Evolutionary conservation across 2,113 vertebrate species (phyloP).

Genomic region (Arothron firmamentum): DNA sequence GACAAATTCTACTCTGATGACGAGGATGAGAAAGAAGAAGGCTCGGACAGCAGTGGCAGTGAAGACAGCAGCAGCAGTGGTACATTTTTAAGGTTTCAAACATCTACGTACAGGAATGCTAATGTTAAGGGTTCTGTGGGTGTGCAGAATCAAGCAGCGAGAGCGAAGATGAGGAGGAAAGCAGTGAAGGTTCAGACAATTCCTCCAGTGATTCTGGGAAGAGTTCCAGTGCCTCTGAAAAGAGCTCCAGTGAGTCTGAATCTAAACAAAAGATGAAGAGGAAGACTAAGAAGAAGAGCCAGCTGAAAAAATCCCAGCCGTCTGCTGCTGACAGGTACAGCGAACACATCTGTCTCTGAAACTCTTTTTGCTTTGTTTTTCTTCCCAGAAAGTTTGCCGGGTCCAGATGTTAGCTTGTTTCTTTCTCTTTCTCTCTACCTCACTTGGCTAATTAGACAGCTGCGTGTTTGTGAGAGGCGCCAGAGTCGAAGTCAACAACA

Average conservation of each 20-base stretch:
- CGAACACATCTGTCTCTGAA: not conserved
- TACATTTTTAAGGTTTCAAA: constrained; percentile 23
- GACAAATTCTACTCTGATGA: constrained; percentile 92
- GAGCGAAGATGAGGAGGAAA: constrained; percentile 74
- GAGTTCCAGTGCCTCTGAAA: constrained; percentile 72
- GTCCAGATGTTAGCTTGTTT: constrained; percentile 48
- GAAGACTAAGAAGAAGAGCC: constrained; percentile 47
- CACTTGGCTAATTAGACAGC: constrained; percentile 34
- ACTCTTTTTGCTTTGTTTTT: constrained; percentile 10
- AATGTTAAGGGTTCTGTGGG: not conserved
- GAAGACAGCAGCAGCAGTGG: constrained; percentile 64
- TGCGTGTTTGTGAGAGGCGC: constrained; percentile 25
- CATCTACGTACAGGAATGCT: not conserved
- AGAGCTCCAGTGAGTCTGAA: constrained; percentile 72
- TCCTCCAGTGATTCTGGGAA: constrained; percentile 74
- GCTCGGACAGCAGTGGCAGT: constrained; percentile 67
- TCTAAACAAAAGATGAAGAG: constrained; percentile 66
- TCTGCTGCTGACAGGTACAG: constrained; percentile 56
- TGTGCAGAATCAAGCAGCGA: constrained; percentile 74
- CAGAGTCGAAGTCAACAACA: constrained; percentile 4
- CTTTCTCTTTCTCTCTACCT: constrained; percentile 4
- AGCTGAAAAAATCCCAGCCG: constrained; percentile 57
- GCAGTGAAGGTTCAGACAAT: constrained; percentile 72
- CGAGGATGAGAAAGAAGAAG: constrained; percentile 76
- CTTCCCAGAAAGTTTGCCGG: not conserved